Evolutionary conservation across 2,113 vertebrate genomes (phyloP).

Genomic region (Pelvicachromis taeniatus): DNA sequence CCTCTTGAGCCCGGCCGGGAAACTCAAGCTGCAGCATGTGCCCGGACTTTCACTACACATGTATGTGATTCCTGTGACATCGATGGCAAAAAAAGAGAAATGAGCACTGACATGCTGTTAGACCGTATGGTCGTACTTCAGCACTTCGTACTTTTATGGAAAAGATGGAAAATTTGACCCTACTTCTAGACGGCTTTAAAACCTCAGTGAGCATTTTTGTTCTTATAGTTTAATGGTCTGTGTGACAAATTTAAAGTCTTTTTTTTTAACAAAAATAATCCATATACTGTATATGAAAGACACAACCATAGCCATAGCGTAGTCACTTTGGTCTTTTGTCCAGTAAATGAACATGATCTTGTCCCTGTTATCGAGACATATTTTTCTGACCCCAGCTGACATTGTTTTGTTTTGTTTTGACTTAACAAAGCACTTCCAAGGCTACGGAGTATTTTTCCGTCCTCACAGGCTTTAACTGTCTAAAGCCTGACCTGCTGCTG

Average conservation of each 20-base stretch:
- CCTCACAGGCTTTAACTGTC: background rate
- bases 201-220: background rate
- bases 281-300: background rate
- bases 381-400: background rate
- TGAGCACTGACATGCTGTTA: background rate
- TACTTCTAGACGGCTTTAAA: background rate
- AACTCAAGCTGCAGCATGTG: background rate
- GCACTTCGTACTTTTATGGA: too few species aligned
- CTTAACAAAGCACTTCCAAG: background rate
- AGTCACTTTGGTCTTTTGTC: background rate
- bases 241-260: background rate
- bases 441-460: background rate
- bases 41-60: background rate
- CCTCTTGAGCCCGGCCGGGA: background rate
- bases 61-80: background rate
- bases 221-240: background rate
- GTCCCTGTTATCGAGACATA: background rate
- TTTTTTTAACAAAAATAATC: background rate
- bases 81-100: background rate
- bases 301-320: background rate
- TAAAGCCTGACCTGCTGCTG: background rate
- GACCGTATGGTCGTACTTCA: background rate
- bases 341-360: accelerated
- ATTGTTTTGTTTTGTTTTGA: background rate
- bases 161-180: background rate